Base-by-base conservation (phyloP, 2,797 vertebrate genomes). In the Odontamblyopus rebecca region DNA sequence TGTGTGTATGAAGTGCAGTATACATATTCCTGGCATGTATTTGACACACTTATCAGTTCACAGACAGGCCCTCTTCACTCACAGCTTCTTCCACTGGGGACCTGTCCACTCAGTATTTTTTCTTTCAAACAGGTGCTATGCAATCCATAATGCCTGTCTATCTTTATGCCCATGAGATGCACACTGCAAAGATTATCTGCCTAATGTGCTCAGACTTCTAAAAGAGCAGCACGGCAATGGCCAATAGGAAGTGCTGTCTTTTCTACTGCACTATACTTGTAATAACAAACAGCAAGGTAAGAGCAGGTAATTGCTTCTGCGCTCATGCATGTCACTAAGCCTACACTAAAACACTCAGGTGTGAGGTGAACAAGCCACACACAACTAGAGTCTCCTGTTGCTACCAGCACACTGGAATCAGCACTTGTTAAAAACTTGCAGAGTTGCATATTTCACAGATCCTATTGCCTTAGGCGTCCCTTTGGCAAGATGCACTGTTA, bases 301-400 rank as follows among this genome's bases (percentile, higher is more conserved):
- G 81, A 82, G 83, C 48, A 13, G 76, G 72, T 79, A 81, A 86
- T 89, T 85, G 85, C 81, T 86, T 82, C 81, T 88, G 86, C 82
- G 78, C 76, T 84, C 81, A 78, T 79, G 77, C 76, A 38, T 69
- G 57, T 76, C 77, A 7, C 75, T 61, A 23, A 68, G 70, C 76
- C 85, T 30, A 68, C 5, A 27, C 9, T 68, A 81, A 86, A 69
- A 78, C 62, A 75, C 82, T 73, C 51, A 78, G 80, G 70, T 76
- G 75, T 62, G 16, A 15, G 27, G 63, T 50, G 71, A 76, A 61
- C 72, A 71, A 82, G 73, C 79, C 79, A 79, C 71, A 77, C 69
- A 65, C 50, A 65, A 15, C 44, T 48, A 15, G 56, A 41, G 61
- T 77, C 68, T 61, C 70, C 75, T 69, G 63, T 27, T 59, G 61